Base-by-base conservation (phyloP, 2,888 invertebrate species). In the Synanthedon vespiformis region DNA sequence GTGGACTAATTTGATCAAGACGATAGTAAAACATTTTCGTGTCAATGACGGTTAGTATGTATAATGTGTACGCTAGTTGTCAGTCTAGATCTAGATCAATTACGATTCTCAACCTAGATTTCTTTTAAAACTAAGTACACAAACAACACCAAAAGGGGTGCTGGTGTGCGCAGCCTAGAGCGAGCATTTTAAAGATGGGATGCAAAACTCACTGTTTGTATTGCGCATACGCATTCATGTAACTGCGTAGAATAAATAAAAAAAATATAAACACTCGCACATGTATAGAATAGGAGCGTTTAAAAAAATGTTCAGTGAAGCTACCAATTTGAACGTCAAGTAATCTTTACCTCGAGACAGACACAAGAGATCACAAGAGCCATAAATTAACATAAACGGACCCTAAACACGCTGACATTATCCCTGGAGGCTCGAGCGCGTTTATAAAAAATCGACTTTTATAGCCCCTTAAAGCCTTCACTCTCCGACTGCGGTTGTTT, bases 351-450 rank as follows among this genome's bases (percentile, higher is more conserved):
- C 13, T 27, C 50, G 22, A 22, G 50, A 50, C 34, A 53, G 55
- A 53, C 51, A 54, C 56, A 60, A 58, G 44, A 34, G 44, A 44
- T 44, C n/a, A 13, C 58, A 59, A 60, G 61, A 54, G 54, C 61
- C 61, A 68, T 69, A 68, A 67, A 68, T 70, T 63, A 65, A 60
- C 59, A 57, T 59, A 62, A 64, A 62, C 60, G 53, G 61, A 61
- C 61, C 55, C 54, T 55, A 56, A 61, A 55, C 56, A 55, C 53
- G 55, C 60, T 63, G 63, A 63, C 64, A 61, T 64, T 67, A 62
- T 64, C 63, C 58, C 55, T 55, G 44, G 54, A 56, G 56, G 55
- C 53, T 61, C 61, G 58, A 52, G 58, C 61, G 55, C 51, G 52
- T 49, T 58, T 56, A 14, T 61, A 60, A 56, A 60, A 58, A 56